Conservation (phyloP, 2,113 vertebrate genomes). For the Carettochelys insculpta region DNA sequence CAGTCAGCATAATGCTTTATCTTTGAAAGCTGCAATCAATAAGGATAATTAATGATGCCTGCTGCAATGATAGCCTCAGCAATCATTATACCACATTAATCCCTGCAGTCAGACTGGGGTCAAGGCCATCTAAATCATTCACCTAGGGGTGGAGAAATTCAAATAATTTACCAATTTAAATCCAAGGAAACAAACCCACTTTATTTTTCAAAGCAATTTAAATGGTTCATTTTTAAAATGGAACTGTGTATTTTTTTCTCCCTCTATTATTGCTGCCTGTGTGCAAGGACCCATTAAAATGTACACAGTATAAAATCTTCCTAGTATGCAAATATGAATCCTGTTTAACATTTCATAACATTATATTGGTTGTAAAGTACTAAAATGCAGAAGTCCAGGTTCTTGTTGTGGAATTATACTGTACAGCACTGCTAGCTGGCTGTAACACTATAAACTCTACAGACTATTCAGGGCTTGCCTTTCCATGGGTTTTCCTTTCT, state of each 20-base stretch:
- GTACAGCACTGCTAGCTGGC: background rate
- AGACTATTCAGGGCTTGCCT: background rate
- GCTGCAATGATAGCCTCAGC: slow-evolving; percentile 99
- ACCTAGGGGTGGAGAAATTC: slow-evolving; percentile 97
- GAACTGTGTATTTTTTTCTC: background rate
- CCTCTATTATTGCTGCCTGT: background rate
- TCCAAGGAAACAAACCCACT: slow-evolving; percentile 77
- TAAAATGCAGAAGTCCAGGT: background rate
- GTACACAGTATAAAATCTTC: background rate
- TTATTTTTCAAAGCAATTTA: slow-evolving; percentile 63
- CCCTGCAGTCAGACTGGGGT: slow-evolving; percentile 96
- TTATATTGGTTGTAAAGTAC: background rate
- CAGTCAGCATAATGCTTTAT: slow-evolving; percentile 99
- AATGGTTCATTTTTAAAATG: background rate
- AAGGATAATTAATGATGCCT: slow-evolving; percentile 99
- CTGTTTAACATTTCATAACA: slow-evolving; percentile 30
- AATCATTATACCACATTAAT: slow-evolving; percentile 99
- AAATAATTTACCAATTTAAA: slow-evolving; percentile 95
- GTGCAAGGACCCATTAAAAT: slow-evolving; percentile 46
- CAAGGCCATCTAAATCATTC: slow-evolving; percentile 97
- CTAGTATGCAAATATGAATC: background rate
- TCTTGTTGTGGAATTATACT: background rate
- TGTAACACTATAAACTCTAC: background rate
- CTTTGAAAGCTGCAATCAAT: slow-evolving; percentile 99
- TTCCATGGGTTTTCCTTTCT: background rate